phyloP scores from a whole-genome alignment of 92 coral and sea anemone genomes.

The Meandrina meandrites region DNA sequence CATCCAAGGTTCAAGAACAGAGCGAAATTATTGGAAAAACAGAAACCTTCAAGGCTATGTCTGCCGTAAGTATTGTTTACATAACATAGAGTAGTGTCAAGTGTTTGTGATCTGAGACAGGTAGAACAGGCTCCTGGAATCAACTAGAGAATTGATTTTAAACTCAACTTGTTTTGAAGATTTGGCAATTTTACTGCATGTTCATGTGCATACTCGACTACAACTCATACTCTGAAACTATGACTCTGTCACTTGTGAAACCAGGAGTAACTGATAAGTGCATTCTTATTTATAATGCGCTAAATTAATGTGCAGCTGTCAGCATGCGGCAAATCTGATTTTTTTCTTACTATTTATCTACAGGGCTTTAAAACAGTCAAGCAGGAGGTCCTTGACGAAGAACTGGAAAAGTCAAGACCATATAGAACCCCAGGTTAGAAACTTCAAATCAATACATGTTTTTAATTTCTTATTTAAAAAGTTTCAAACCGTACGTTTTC shows the following conservation, averaged over 20 bases:
- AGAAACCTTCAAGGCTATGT: conserved; percentile 84
- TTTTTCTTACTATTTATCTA: background rate
- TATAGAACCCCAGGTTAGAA: conserved; percentile 84
- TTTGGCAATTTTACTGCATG: too few relatives aligned
- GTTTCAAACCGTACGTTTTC: too few relatives aligned
- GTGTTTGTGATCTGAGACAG: background rate
- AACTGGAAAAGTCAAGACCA: conserved; percentile 87
- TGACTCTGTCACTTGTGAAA: too few relatives aligned
- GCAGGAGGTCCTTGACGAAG: conserved; percentile 91
- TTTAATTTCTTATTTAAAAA: too few relatives aligned
- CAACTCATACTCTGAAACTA: too few relatives aligned
- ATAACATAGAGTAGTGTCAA: background rate
- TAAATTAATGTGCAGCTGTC: too few relatives aligned
- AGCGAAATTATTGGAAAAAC: conserved; percentile 92
- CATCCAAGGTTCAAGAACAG: conserved; percentile 93
- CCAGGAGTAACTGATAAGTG: too few relatives aligned
- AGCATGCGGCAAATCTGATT: background rate
- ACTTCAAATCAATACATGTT: background rate
- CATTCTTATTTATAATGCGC: too few relatives aligned
- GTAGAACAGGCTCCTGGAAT: background rate
- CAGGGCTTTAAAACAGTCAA: conserved; percentile 92
- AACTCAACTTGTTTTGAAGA: background rate
- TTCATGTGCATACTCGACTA: too few relatives aligned
- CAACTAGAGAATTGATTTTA: background rate
- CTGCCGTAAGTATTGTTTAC: conserved; percentile 62